Conservation (phyloP, 1,140 invertebrate species). For the Drosophila suzukii region DNA sequence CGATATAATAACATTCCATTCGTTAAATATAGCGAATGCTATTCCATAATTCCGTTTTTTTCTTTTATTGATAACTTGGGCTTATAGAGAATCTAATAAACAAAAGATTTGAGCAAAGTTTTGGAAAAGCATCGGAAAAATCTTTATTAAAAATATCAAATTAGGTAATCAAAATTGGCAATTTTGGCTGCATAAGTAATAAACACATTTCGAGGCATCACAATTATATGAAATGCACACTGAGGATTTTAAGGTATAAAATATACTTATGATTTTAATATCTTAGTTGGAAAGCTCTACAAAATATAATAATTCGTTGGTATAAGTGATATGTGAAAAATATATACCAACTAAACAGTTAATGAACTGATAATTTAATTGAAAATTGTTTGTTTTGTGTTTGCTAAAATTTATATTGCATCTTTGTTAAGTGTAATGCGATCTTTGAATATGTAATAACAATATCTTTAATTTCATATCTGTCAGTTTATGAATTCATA, state of each 20-base stretch:
- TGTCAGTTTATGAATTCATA: background rate
- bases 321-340: too few relatives aligned
- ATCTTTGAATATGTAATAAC: background rate
- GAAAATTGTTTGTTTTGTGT: background rate
- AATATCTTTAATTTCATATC: background rate
- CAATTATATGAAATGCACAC: too few relatives aligned
- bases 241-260: too few relatives aligned
- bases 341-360: too few relatives aligned
- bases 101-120: background rate
- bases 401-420: background rate
- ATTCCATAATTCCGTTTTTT: slow-evolving; percentile 4
- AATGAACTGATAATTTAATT: background rate
- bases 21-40: slow-evolving; percentile 55
- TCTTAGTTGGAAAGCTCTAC: too few relatives aligned
- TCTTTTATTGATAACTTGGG: background rate
- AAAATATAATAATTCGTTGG: background rate
- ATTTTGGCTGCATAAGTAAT: too few relatives aligned
- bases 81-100: background rate
- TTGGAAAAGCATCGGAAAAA: too few relatives aligned
- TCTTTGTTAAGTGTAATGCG: background rate
- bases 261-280: too few relatives aligned
- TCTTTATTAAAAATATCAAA: too few relatives aligned
- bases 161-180: too few relatives aligned
- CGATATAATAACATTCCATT: slow-evolving; percentile 53
- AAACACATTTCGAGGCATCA: too few relatives aligned